Base-by-base conservation (phyloP, 2,797 vertebrate species). In the Melanotaenia nigrans region DNA sequence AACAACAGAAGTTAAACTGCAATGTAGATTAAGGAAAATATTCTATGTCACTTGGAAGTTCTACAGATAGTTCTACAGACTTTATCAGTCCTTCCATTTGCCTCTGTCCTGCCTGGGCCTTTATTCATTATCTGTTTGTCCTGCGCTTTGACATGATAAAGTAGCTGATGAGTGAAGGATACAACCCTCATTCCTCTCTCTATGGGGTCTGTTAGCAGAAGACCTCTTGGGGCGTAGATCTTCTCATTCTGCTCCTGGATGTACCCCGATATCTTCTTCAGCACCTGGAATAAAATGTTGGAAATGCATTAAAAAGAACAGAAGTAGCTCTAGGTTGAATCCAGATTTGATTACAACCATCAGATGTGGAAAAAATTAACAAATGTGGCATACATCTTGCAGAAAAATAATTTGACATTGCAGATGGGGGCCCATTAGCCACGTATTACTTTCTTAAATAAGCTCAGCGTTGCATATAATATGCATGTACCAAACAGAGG, bases 161-260 rank as follows among this genome's bases (percentile, higher is more conserved):
- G 57, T 73, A 73, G 74, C 33, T 59, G 47, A 64, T 36, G 30
- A 79, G 40, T 16, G 4, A 96, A 97, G 96, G 97, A 99, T 99
- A 99, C 95, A 0, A 99, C 97, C 64, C 98, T 95, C 96, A 99
- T 98, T 75, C 97, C 97, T 54, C 97, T 95, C 81, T 99, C 98
- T 77, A 99, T 92, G 0, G 98, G 98, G 83, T 99, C 97, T 0
- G 97, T 99, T 68, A 99, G 95, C 80, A 99, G 90, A 63, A 99
- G 94, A 20, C 98, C 98, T 86, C 97, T 93, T 0, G 97, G 98
- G 0, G 96, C 96, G 1, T 96, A 99, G 87, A 99, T 95, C 93
- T 99, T 99, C 93, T 99, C 96, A 8, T 99, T 99, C 94, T 99
- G 98, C 81, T 99, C 97, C 87, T 97, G 97, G 87, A 99, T 96